Evolutionary conservation across 2,113 vertebrate genomes (phyloP).

Genomic region (Ctenomys sociabilis): DNA sequence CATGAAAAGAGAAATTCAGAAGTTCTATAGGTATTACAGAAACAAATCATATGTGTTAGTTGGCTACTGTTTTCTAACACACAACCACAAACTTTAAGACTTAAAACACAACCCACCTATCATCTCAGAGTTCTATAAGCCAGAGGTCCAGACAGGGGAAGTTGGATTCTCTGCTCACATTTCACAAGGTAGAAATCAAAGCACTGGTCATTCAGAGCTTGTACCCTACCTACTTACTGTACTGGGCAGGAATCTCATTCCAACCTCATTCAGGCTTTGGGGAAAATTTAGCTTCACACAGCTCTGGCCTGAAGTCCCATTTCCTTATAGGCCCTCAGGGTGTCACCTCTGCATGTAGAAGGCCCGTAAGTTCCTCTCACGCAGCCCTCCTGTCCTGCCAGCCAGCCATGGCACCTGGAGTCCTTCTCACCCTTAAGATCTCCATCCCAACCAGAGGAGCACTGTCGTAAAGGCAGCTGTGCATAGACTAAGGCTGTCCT

Average conservation of each 20-base stretch:
- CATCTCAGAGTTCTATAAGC: background rate
- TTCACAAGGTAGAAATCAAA: background rate
- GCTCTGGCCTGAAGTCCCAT: background rate
- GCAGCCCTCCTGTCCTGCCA: accelerated
- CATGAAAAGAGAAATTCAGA: background rate
- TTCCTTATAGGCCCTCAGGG: background rate
- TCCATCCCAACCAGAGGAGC: background rate
- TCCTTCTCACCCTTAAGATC: background rate
- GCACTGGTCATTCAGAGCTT: background rate
- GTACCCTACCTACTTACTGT: background rate
- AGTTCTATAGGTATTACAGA: background rate
- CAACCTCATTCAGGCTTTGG: background rate
- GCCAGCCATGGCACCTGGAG: background rate
- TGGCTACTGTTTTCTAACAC: background rate
- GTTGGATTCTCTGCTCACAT: background rate
- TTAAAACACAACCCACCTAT: background rate
- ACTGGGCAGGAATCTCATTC: background rate
- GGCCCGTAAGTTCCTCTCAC: background rate
- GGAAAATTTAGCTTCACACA: background rate
- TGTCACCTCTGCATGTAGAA: background rate
- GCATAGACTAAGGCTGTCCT: background rate
- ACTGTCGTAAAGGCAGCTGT: background rate
- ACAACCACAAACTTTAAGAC: background rate
- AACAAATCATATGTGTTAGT: background rate
- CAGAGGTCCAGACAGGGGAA: background rate